Evolutionary conservation across 2,888 invertebrate genomes (phyloP), one percentile per base, ranked within the genome.

Genomic region (Automeris io): DNA sequence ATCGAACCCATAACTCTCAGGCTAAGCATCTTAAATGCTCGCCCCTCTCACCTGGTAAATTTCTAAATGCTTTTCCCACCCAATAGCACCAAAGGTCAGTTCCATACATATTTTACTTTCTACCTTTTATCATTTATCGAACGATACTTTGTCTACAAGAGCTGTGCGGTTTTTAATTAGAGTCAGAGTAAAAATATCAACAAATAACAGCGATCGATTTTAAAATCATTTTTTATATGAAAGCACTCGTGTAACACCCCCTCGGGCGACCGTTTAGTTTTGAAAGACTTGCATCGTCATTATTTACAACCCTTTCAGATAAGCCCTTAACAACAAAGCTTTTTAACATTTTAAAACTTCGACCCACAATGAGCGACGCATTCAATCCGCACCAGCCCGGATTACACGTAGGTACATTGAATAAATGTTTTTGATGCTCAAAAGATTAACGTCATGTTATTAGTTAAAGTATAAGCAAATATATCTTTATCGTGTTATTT

Each of bases 351-450:
- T 85, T 74, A 78, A 85, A 85, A 79, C 76, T 70, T 50, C 66
- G 60, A 48, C 61, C 60, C 66, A 82, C 76, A 83, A 83, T 72
- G 57, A 70, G 60, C 71, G 73, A 72, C 70, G 72, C 63, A 78
- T 80, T 67, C 74, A 64, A 57, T 68, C 75, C 78, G 75, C 75
- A 71, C 58, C 47, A 58, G 58, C 44, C 45, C 48, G 78, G 82
- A 78, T 83, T 82, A 82, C 34, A 36, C 44, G 48, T 50, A 49
- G 52, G 42, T 51, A 64, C 65, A 68, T 59, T 69, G 61, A 59
- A 68, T 74, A 81, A 85, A 85, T 85, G 83, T 83, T 83, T 34
- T 83, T 79, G 83, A 83, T 85, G 76, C 83, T 86, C 85, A 85
- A 81, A 67, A 77, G 86, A 85, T 86, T 85, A 86, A 55, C 74